phyloP scores from a whole-genome alignment of 1,140 invertebrate genomes.

The Drosophila miranda region DNA sequence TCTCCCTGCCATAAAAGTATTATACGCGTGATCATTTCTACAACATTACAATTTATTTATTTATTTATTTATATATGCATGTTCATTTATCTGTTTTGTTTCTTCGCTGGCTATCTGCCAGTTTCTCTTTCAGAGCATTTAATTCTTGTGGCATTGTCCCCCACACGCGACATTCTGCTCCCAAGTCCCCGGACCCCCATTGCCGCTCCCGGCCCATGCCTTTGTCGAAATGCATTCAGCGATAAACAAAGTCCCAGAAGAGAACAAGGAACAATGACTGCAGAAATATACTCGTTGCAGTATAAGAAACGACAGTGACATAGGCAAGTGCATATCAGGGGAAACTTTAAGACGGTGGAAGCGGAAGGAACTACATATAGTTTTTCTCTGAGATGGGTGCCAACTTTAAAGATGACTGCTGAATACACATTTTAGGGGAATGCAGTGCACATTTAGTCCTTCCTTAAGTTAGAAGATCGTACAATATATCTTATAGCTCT shows the following conservation, averaged over 20 bases:
- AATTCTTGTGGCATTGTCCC: conserved; percentile 71
- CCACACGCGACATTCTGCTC: conserved; percentile 53
- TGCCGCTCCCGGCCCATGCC: conserved; percentile 14
- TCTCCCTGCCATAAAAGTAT: conserved; percentile 12
- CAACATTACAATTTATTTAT: conserved; percentile 9
- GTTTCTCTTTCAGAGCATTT: conserved; percentile 32
- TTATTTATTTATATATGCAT: conserved; percentile 22
- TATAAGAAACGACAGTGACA: conserved; percentile 18
- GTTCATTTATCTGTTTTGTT: conserved; percentile 21
- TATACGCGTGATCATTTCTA: conserved; percentile 25
- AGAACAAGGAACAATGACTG: conserved; percentile 49
- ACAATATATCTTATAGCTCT: background rate
- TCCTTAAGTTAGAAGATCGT: too few relatives aligned
- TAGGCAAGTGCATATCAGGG: conserved; percentile 24
- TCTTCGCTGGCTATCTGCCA: conserved; percentile 35
- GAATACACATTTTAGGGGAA: too few relatives aligned
- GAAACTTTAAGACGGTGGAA: background rate
- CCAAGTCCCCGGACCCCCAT: background rate
- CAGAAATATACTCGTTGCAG: background rate
- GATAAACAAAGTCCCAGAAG: conserved; percentile 45
- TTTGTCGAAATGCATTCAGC: conserved; percentile 47
- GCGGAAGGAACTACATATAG: too few relatives aligned
- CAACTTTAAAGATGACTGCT: background rate
- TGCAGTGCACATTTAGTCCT: too few relatives aligned
- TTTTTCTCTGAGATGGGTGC: too few relatives aligned